Evolutionary conservation across 2,888 invertebrate species (phyloP), one percentile per base, ranked within the genome.

Genomic region (Cheilosia soror): DNA sequence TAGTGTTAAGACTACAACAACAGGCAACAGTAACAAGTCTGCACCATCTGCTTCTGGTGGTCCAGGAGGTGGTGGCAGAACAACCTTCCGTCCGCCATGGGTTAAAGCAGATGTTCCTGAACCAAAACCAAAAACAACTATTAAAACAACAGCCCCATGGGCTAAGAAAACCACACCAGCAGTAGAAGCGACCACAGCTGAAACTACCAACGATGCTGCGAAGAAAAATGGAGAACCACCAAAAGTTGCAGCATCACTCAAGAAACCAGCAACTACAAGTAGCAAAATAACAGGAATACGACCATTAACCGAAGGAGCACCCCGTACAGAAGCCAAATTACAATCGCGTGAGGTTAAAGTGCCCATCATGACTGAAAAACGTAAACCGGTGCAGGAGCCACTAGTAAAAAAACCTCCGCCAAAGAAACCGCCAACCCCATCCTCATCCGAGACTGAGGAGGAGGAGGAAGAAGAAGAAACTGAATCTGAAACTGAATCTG

Each of bases 71-170:
- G 88, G 89, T 73, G 94, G 93, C 89, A 93, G 95, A 81, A 94
- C 94, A 77, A 94, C 95, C 71, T 95, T 95, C 90, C 93, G 95
- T 75, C 95, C 95, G 55, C 95, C 95, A 75, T 95, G 95, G 94
- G 95, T 95, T 58, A 95, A 95, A 89, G 95, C 90, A 13, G 91
- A 91, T 86, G 90, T 88, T 29, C 13, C 86, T 29, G 87, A 93
- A 93, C 9, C 92, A 93, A 90, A 93, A 80, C 80, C 84, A 5
- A 89, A 88, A 49, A 84, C 89, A 25, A 87, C 87, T 4, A 79
- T 83, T 0, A 89, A 89, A 84, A 89, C 94, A 1, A 89, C 93
- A 11, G 93, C 93, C 44, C 94, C 94, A 42, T 94, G 94, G 94
- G 92, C 93, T 1, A 91, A 91, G 78, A 89, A 90, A 77, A 88